phyloP scores from a whole-genome alignment of 2,888 invertebrate species.

The Cyclophora albipunctata region DNA sequence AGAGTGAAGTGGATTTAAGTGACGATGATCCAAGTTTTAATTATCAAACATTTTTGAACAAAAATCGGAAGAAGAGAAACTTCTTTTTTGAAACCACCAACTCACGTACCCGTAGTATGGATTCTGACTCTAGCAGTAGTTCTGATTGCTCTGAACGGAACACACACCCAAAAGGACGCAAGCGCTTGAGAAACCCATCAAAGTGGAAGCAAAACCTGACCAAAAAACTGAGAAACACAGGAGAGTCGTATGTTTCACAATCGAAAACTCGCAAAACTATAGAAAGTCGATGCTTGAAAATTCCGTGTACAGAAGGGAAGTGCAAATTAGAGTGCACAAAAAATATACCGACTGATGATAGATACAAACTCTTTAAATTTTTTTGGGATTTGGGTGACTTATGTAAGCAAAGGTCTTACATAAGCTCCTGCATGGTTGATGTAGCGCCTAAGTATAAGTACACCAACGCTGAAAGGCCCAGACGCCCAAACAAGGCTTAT shows the following conservation, averaged over 20 bases:
- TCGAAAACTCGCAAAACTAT: conserved; percentile 6
- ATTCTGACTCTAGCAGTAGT: no score
- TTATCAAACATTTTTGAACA: no score
- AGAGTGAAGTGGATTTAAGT: no score
- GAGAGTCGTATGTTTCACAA: conserved; percentile 3
- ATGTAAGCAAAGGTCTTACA: conserved; percentile 3
- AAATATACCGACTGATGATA: neutral
- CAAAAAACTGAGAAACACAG: conserved; percentile 6
- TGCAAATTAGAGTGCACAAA: conserved; percentile 3
- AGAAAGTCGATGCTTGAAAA: neutral
- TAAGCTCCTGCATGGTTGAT: conserved; percentile 5
- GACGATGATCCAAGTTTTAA: no score
- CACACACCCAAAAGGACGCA: conserved; percentile 1
- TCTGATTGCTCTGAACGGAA: no score
- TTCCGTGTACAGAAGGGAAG: conserved; percentile 1
- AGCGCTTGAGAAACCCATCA: conserved; percentile 3
- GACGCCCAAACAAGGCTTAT: conserved; percentile 7
- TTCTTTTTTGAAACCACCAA: no score
- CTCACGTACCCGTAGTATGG: no score
- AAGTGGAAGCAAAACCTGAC: conserved; percentile 10
- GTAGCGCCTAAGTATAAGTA: conserved; percentile 9
- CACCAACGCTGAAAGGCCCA: conserved; percentile 6
- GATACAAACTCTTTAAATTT: conserved; percentile 4
- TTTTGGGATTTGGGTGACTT: conserved; percentile 11
- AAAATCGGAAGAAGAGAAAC: no score